phyloP scores from a whole-genome alignment of 2,113 vertebrate genomes.

The Leucopternis melanops region DNA sequence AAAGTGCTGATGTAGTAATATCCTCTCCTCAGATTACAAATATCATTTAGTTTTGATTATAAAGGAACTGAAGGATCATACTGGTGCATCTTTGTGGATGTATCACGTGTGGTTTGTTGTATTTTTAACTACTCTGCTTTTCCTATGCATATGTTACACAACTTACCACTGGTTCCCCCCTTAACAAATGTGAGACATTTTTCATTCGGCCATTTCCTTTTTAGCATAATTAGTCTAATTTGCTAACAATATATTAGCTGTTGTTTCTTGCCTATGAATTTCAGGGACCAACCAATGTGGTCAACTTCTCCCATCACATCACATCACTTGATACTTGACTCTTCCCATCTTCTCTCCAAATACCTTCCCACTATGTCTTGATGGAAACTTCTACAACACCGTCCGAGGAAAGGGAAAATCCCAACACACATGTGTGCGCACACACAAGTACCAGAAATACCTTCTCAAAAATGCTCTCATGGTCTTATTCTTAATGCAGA shows the following conservation, averaged over 20 bases:
- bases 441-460: not conserved
- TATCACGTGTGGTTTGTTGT: not conserved
- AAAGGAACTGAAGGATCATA: not conserved
- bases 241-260: not conserved
- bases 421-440: not conserved
- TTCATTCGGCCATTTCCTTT: not conserved
- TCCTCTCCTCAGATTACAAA: not conserved
- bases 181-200: not conserved
- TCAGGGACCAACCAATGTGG: fast-evolving
- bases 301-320: not conserved
- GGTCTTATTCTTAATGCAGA: conserved; percentile 11
- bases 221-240: not conserved
- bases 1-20: not conserved
- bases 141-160: not conserved
- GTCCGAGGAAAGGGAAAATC: not conserved
- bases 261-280: not conserved
- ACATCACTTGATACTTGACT: not conserved
- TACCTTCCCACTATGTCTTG: not conserved
- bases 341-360: not conserved
- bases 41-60: not conserved
- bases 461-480: not conserved
- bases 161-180: not conserved
- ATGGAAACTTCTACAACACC: not conserved
- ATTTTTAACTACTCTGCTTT: not conserved
- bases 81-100: not conserved